Base-by-base conservation (phyloP, 2,888 invertebrate genomes). In the Hoplodrina blanda region DNA sequence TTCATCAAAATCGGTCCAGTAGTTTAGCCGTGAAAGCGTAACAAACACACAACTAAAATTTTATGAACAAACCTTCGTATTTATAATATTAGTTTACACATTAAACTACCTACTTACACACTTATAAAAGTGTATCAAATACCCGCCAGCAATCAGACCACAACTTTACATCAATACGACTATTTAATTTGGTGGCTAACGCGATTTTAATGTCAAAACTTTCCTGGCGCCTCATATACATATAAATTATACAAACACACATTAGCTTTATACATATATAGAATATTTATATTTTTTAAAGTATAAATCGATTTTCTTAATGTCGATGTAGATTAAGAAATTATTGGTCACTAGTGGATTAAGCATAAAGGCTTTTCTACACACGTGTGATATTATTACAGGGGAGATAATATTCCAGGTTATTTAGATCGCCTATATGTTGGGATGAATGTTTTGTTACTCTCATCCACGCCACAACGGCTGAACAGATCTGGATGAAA, bases 201-300 rank as follows among this genome's bases (percentile, higher is more conserved):
- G 80, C 66, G 78, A 73, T 83, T 84, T 82, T 87, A 80, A 87
- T 88, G 85, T 80, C 62, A 77, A 84, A 86, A 80, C 78, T 83
- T 83, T 81, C 62, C 62, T 72, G 72, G 81, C 79, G 82, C 78
- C 76, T 37, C 37, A 49, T 25, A 66, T 73, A 37, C 8, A 8
- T 37, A 76, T 82, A 83, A 82, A 79, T 85, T 82, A 80, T 59
- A 73, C 59, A 62, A 64, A 81, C 74, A 60, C 50, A 66, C 59
- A 76, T 80, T 75, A 67, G 44, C 33, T 13, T 8, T 30, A 50
- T 49, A 11, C 10, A 7, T 37, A 49, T 8, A 19, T 44, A 53
- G 59, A 15, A 15, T 55, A 33, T 61, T 41, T 25, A 25, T 25
- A 25, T 25, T 64, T 64, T 77, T 52, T 52, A 50, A 62, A 62